Conservation (phyloP, 2,797 vertebrate genomes). For the Lycodopsis pacificus region DNA sequence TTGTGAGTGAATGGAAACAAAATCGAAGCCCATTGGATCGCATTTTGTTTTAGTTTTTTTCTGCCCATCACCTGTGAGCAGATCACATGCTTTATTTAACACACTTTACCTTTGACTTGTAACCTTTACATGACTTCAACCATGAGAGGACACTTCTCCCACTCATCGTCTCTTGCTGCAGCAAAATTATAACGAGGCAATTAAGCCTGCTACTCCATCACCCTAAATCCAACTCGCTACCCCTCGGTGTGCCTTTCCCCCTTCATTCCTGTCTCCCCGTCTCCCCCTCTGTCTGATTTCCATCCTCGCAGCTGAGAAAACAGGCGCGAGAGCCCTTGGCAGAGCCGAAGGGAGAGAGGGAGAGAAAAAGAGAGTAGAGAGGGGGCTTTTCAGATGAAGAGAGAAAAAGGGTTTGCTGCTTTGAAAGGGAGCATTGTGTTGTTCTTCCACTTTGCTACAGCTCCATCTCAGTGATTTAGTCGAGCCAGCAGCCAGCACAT, state of each 20-base stretch:
- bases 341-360: slow-evolving; percentile 61
- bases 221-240: slow-evolving; percentile 28
- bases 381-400: slow-evolving; percentile 69
- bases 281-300: slow-evolving; percentile 71
- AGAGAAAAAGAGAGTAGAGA: slow-evolving; percentile 46
- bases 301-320: slow-evolving; percentile 84
- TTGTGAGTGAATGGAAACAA: slow-evolving; percentile 11
- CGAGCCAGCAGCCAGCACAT: slow-evolving; percentile 73
- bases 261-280: slow-evolving; percentile 48
- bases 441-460: slow-evolving; percentile 62
- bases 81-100: slow-evolving; percentile 6
- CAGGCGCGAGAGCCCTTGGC: slow-evolving; percentile 75
- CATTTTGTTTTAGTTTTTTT: background rate
- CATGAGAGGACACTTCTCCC: background rate
- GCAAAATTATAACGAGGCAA: slow-evolving; percentile 20
- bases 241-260: slow-evolving; percentile 7
- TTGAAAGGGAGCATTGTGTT: slow-evolving; percentile 82
- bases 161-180: slow-evolving; percentile 7
- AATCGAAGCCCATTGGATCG: background rate
- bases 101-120: slow-evolving; percentile 21
- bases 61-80: background rate
- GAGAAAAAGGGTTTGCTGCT: slow-evolving; percentile 57
- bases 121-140: background rate
- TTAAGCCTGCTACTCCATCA: slow-evolving; percentile 20
- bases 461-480: slow-evolving; percentile 71